Percentiles rank a stretch among this genome's conserved stretches.
Conservation (phyloP, 2,113 vertebrate species). For the Notothenia coriiceps region DNA sequence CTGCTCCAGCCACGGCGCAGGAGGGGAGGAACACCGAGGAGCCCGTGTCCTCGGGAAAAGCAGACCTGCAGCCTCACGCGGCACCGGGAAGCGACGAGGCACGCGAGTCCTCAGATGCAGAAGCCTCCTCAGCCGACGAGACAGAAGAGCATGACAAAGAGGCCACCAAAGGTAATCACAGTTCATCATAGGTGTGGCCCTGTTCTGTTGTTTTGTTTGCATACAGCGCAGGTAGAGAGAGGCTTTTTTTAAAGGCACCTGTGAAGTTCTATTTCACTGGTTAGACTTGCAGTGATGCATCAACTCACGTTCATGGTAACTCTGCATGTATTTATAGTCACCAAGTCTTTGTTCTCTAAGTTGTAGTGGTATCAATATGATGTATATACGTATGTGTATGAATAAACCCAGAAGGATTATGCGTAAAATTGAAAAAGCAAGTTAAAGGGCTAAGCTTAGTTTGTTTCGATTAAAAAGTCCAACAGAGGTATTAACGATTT, state of each 20-base stretch:
- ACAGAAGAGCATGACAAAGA: slow-evolving; percentile 90
- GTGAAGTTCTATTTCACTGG: slow-evolving; percentile 31
- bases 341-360: neutral
- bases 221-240: slow-evolving; percentile 89
- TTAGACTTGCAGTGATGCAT: slow-evolving; percentile 18
- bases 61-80: slow-evolving; percentile 84
- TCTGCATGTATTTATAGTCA: neutral
- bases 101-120: slow-evolving; percentile 90
- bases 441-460: neutral
- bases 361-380: neutral
- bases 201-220: slow-evolving; percentile 88
- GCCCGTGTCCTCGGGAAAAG: slow-evolving; percentile 90
- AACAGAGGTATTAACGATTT: neutral
- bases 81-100: slow-evolving; percentile 87
- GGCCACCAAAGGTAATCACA: slow-evolving; percentile 89
- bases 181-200: slow-evolving; percentile 90
- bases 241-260: slow-evolving; percentile 51
- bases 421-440: slow-evolving; percentile 8
- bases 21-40: slow-evolving; percentile 88
- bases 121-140: slow-evolving; percentile 92
- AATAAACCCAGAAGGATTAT: neutral
- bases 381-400: neutral
- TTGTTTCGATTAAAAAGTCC: neutral
- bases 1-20: slow-evolving; percentile 82
- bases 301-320: neutral